Evolutionary conservation across 2,888 invertebrate genomes (phyloP), one percentile per base, ranked within the genome.

Genomic region (Tipula vernalis): DNA sequence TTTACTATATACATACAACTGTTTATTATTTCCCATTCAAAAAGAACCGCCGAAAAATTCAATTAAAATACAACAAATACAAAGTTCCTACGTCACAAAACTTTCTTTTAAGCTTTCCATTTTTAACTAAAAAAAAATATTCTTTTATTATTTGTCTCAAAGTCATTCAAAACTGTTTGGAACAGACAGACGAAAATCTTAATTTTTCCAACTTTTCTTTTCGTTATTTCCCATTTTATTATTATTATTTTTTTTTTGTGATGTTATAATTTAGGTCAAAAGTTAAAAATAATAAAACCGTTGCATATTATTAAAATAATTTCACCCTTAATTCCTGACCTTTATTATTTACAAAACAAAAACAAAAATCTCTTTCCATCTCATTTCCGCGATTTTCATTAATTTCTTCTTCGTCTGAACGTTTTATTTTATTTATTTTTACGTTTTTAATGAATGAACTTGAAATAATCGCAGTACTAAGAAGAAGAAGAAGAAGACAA

Each of bases 251-350:
- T 28, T 28, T 28, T 71, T 51, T 5, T 51, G n/a, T 51, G 8
- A 71, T 12, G 71, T 10, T 71, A 8, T 71, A 71, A 71, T 84
- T n/a, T 84, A 39, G 84, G 84, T 84, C 84, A 84, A 84, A 84
- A 84, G 84, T 84, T 84, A 15, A 84, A 84, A 84, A 36, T 39
- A 84, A 84, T 39, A 84, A 36, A 84, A 84, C 36, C 15, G 5
- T 84, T 39, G 41, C 41, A 39, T 84, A 39, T 84, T 15, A 84
- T 84, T 84, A 84, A 84, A 84, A 84, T 39, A 84, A 83, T 84
- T 84, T 84, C 84, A 84, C 84, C 84, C 84, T 84, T 84, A 84
- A 84, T 84, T 84, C 84, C 84, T 84, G 84, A 84, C 84, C 84
- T 84, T 84, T 84, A 84, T 84, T 39, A 84, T 39, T 36, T 28